Conservation (phyloP, 2,113 vertebrate genomes). For the Alethe castanea region DNA sequence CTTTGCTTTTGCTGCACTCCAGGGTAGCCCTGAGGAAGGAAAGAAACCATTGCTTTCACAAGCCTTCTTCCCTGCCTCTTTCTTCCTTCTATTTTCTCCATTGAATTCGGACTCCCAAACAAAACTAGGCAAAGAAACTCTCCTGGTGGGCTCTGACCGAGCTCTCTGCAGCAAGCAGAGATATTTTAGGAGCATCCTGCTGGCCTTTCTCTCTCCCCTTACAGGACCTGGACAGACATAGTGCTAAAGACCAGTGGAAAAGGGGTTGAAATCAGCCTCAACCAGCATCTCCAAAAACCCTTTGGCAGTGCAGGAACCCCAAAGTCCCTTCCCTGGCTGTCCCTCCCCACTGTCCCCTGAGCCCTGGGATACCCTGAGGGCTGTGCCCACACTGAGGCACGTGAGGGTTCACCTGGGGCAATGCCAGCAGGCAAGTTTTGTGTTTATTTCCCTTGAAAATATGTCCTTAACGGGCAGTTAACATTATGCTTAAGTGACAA, state of each 20-base stretch:
- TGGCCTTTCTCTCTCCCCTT: background rate
- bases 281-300: background rate
- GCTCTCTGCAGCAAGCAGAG: background rate
- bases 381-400: background rate
- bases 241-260: background rate
- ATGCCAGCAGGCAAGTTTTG: background rate
- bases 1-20: background rate
- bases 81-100: background rate
- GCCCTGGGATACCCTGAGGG: fast-evolving
- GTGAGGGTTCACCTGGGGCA: fast-evolving
- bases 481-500: constrained; percentile 50
- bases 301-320: background rate
- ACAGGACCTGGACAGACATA: background rate
- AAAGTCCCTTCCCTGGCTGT: background rate
- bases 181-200: background rate
- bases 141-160: fast-evolving
- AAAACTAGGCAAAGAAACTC: background rate
- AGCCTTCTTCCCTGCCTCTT: background rate
- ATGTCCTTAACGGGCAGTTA: constrained; percentile 6
- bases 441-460: constrained; percentile 27
- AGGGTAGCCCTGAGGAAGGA: background rate
- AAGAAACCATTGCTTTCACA: background rate
- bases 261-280: background rate
- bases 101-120: background rate
- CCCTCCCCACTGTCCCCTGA: background rate